Conservation (phyloP, 2,888 invertebrate genomes). For the Didymodactylos carnosus region DNA sequence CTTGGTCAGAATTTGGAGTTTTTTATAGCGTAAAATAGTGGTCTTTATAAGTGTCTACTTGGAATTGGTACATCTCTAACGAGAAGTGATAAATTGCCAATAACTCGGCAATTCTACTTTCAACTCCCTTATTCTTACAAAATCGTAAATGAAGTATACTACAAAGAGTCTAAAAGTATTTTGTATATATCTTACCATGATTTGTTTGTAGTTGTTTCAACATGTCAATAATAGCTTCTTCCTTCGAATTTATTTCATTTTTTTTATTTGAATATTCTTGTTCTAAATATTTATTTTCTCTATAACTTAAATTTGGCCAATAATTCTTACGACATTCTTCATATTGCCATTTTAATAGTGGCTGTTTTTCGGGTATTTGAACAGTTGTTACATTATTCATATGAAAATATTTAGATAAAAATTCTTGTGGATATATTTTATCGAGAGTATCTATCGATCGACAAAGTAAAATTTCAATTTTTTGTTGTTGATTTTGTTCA, state of each 20-base stretch:
- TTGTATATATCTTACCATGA: too few relatives aligned
- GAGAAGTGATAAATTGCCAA: too few relatives aligned
- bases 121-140: too few relatives aligned
- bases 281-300: neutral
- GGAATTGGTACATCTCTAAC: too few relatives aligned
- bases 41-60: too few relatives aligned
- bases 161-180: too few relatives aligned
- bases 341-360: constrained; percentile 1
- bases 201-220: too few relatives aligned
- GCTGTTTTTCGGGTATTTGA: neutral
- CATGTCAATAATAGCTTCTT: neutral
- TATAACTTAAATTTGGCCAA: neutral
- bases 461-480: neutral
- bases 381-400: neutral
- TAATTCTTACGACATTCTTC: constrained; percentile 1
- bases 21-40: too few relatives aligned
- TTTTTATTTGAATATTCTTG: neutral
- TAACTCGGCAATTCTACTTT: too few relatives aligned
- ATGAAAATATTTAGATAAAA: neutral
- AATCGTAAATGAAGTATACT: too few relatives aligned
- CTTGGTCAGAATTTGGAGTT: too few relatives aligned
- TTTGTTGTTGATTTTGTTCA: too few relatives aligned
- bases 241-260: neutral
- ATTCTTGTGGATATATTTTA: neutral
- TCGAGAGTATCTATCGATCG: neutral